Conservation (phyloP, 2,113 vertebrate species). For the Syngnathus floridae region DNA sequence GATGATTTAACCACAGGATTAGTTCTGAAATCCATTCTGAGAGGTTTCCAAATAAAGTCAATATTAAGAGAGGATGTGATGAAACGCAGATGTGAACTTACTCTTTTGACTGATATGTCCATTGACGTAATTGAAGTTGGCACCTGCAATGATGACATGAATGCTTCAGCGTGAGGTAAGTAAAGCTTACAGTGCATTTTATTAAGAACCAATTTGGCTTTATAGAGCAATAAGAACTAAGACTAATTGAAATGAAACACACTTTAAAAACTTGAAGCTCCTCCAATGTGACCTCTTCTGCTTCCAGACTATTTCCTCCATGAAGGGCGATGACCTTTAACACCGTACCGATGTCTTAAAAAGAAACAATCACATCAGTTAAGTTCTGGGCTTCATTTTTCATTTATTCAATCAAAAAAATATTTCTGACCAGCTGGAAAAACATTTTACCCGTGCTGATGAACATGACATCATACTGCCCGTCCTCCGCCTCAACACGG, state of each 20-base stretch:
- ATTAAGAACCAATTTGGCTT: not conserved
- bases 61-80: not conserved
- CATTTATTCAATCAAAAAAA: not conserved
- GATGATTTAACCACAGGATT: not conserved
- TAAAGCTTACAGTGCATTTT: not conserved
- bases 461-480: conserved; percentile 93
- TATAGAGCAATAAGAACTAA: not conserved
- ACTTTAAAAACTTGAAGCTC: conserved; percentile 95
- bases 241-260: conserved; percentile 5
- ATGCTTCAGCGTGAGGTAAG: not conserved
- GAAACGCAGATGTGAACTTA: conserved; percentile 49
- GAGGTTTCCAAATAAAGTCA: not conserved
- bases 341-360: conserved; percentile 79
- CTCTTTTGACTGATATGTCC: conserved; percentile 93
- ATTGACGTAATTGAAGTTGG: conserved; percentile 83
- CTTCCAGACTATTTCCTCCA: conserved; percentile 54
- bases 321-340: conserved; percentile 83
- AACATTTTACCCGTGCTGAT: conserved; percentile 82
- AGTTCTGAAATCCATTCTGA: not conserved
- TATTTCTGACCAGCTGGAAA: not conserved
- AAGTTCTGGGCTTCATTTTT: not conserved
- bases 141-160: conserved; percentile 57
- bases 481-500: conserved; percentile 84
- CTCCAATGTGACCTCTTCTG: conserved; percentile 85
- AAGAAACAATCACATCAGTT: conserved; percentile 4